Evolutionary conservation across 2,888 invertebrate genomes (phyloP).

Genomic region (Trachelus troglodyta): DNA sequence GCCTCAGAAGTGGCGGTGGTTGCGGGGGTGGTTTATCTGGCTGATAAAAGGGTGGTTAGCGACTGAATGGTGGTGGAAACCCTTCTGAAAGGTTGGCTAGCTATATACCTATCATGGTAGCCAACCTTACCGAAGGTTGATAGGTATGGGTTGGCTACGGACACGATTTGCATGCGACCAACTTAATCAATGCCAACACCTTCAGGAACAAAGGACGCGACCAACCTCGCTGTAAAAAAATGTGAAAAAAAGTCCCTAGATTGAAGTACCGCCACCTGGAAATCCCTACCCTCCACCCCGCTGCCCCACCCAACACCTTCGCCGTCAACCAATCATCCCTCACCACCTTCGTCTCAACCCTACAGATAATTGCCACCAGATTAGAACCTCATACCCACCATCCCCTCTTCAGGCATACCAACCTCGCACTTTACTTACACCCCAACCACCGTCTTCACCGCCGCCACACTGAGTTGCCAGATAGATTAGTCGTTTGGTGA

Average conservation of each 20-base stretch:
- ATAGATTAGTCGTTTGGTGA: background rate
- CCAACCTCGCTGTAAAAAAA: too few relatives aligned
- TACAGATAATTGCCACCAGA: conserved; percentile 15
- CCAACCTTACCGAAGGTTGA: conserved; percentile 24
- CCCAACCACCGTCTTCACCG: too few relatives aligned
- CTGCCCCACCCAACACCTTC: background rate
- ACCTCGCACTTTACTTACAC: too few relatives aligned
- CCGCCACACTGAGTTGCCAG: background rate
- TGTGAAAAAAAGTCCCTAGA: conserved; percentile 1
- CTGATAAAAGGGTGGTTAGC: conserved; percentile 26
- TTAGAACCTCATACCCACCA: background rate
- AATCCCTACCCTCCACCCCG: background rate
- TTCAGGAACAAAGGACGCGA: conserved; percentile 32
- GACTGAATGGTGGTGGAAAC: too few relatives aligned
- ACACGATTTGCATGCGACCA: conserved; percentile 61
- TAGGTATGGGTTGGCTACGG: conserved; percentile 39
- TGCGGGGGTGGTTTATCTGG: conserved; percentile 9
- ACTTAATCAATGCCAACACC: conserved; percentile 62
- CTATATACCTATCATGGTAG: too few relatives aligned
- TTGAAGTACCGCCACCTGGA: conserved; percentile 10
- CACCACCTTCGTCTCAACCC: conserved; percentile 23
- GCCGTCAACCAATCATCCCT: conserved; percentile 11
- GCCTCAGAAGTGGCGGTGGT: conserved; percentile 12
- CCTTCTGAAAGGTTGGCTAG: too few relatives aligned
- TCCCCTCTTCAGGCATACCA: too few relatives aligned